Evolutionary conservation across 2,888 invertebrate genomes (phyloP).

Genomic region (Ashinkailepas kermadecensis): DNA sequence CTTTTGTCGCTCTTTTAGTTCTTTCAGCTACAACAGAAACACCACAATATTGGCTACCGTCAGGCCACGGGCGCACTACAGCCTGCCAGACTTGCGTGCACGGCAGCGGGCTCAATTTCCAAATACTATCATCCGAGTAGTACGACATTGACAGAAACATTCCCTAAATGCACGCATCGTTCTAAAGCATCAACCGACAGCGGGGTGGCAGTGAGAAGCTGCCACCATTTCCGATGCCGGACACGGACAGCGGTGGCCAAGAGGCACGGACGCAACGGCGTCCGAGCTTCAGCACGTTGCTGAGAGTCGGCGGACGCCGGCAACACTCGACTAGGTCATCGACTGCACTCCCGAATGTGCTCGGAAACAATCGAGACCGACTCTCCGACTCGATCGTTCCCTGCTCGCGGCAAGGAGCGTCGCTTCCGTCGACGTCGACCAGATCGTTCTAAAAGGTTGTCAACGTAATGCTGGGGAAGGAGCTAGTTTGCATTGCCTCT

Average conservation of each 20-base stretch:
- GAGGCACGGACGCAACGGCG: background rate
- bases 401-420: too few relatives aligned
- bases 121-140: too few relatives aligned
- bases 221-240: too few relatives aligned
- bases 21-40: conserved; percentile 33
- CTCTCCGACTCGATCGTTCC: too few relatives aligned
- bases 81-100: background rate
- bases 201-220: too few relatives aligned
- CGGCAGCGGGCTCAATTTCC: background rate
- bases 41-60: conserved; percentile 18
- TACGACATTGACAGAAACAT: too few relatives aligned
- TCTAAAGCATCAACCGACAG: too few relatives aligned
- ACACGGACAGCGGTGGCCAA: too few relatives aligned
- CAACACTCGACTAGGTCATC: background rate
- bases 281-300: background rate
- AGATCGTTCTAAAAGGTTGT: background rate
- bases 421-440: background rate
- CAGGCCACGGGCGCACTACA: background rate
- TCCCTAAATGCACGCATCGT: too few relatives aligned
- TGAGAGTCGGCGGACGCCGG: background rate
- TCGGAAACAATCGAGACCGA: too few relatives aligned
- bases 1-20: conserved; percentile 35
- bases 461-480: background rate
- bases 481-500: background rate
- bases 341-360: background rate